These are phyloP conservation scores for Drosophila fuyamai DNA, from an alignment of 1,140 invertebrate genomes.

Conservation along the genomic window DNA sequence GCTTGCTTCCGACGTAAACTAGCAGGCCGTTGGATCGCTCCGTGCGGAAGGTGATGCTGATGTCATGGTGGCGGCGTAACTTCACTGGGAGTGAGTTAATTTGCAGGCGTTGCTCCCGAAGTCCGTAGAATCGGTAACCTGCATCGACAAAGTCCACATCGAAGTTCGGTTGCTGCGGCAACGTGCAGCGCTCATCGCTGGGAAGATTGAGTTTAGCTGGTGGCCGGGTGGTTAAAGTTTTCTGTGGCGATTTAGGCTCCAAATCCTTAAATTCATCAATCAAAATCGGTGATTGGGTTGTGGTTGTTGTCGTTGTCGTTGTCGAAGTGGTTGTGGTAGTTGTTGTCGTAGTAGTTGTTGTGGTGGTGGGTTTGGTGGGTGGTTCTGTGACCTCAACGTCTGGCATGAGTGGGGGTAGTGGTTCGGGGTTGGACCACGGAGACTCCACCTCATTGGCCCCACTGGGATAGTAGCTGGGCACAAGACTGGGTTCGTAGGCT, in stretches of 20 bases:
- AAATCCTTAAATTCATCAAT: constrained; percentile 11
- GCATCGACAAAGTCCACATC: constrained; percentile 71
- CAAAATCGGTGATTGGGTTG: constrained; percentile 28
- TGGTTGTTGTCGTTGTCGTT: constrained; percentile 45
- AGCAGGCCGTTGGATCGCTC: constrained; percentile 90
- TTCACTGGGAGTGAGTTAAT: constrained; percentile 87
- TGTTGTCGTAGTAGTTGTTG: constrained; percentile 12
- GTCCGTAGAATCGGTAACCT: constrained; percentile 86
- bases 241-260: constrained; percentile 28
- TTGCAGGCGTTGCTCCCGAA: constrained; percentile 90
- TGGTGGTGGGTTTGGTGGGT: constrained; percentile 38
- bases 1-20: constrained; percentile 91
- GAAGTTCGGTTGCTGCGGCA: constrained; percentile 84
- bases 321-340: constrained; percentile 24
- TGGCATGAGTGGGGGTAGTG: constrained; percentile 28
- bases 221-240: constrained; percentile 44
- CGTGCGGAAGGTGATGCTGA: constrained; percentile 94
- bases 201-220: constrained; percentile 61
- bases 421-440: constrained; percentile 9
- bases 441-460: constrained; percentile 57
- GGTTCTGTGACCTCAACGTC: constrained; percentile 13
- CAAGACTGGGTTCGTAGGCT: constrained; percentile 65
- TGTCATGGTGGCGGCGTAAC: constrained; percentile 89
- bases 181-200: constrained; percentile 84
- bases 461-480: constrained; percentile 70